Conservation (phyloP, 1,140 invertebrate species). For the silkworm (Bombyx mori) region ASM3026992v2 NC_085109.1:5099501-5100000, state of each 20-base stretch:
- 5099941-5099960: too few relatives aligned
- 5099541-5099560: conserved; percentile 1
- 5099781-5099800: too few relatives aligned
- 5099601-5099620: conserved; percentile 32
- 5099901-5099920: not conserved
- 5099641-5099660: conserved; percentile 23
- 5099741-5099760: too few relatives aligned
- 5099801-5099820: too few relatives aligned
- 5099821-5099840: conserved; percentile 3
- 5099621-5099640: conserved; percentile 41
- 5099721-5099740: too few relatives aligned
- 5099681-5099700: too few relatives aligned
- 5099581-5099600: conserved; percentile 39
- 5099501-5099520: conserved; percentile 43
- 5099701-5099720: too few relatives aligned
- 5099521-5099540: conserved; percentile 6
- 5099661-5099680: conserved; percentile 33
- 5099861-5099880: conserved; percentile 68
- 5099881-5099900: conserved; percentile 14
- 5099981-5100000: too few relatives aligned
- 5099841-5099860: conserved; percentile 49
- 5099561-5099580: conserved; percentile 18
- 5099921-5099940: too few relatives aligned
- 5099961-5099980: too few relatives aligned
- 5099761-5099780: too few relatives aligned